These are phyloP conservation scores for Megaceryle alcyon DNA, from an alignment of 2,797 vertebrate species.

Conservation along the genomic window DNA sequence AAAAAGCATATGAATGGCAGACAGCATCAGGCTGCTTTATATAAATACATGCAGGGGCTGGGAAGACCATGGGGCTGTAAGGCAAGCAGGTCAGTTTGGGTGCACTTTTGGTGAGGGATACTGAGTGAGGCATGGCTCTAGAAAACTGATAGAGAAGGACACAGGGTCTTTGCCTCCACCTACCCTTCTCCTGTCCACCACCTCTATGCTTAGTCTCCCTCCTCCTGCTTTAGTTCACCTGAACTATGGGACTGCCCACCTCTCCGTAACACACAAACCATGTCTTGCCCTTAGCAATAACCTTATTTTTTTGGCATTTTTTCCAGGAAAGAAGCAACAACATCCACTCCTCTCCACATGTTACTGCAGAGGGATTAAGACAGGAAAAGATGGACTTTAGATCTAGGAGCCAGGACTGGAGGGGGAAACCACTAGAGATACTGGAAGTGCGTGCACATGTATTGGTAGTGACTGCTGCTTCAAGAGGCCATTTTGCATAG, in stretches of 20 bases:
- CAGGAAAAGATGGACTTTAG: neutral
- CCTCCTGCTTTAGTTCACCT: neutral
- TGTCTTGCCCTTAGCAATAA: neutral
- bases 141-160: neutral
- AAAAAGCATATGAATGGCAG: neutral
- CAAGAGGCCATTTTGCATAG: accelerated
- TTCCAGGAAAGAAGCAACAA: neutral
- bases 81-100: neutral
- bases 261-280: neutral
- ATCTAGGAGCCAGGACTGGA: neutral
- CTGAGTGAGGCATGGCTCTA: neutral
- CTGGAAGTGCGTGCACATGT: neutral
- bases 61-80: neutral
- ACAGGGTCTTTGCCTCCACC: neutral
- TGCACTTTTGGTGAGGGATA: neutral
- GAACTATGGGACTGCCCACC: neutral
- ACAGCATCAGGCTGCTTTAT: neutral
- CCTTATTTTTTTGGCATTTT: neutral
- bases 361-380: neutral
- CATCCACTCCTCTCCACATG: neutral
- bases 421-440: neutral
- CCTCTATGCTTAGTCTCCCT: neutral
- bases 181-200: neutral
- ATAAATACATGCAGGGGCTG: neutral
- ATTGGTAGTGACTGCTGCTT: neutral